Base-by-base conservation (phyloP, 2,888 invertebrate genomes). In the Leucoma salicis region DNA sequence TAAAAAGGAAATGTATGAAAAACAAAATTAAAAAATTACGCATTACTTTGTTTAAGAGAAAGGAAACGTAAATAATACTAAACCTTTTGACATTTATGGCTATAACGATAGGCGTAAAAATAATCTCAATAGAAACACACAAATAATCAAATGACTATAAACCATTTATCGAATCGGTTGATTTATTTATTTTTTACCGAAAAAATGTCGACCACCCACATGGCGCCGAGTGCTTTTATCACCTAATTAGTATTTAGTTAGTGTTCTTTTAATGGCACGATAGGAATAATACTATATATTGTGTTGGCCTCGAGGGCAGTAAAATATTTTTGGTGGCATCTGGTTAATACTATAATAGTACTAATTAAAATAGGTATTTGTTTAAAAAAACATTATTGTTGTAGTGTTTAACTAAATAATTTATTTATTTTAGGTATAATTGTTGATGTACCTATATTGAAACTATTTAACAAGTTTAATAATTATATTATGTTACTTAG, bases 171-270 rank as follows among this genome's bases (percentile, higher is more conserved):
- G n/a, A n/a, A 31, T 6, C 8, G 15, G 7, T 13, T 7, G 14
- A 14, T 35, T 54, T 4, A 57, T 54, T 54, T 45, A 44, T 53
- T 53, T 57, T 48, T 48, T 16, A 15, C 21, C 36, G 38, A 48
- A 40, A 13, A 29, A 29, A 29, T 29, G 5, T 13, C 14, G 29
- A 29, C 57, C 57, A 59, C 60, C 56, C 56, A 59, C 33, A 25
- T 32, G 3, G 42, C 46, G 1, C 2, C 6, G 42, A 35, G 38
- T 40, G 35, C 14, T 39, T 42, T 49, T 47, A 55, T 55, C 52
- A 38, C 34, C 41, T 59, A 40, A 49, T 57, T 55, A 45, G 35
- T 59, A 55, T 59, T 55, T 49, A 36, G 39, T 42, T 36, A 34
- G 25, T 16, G 37, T 40, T 31, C 31, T 16, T 7, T 45, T 37